phyloP scores from a whole-genome alignment of 2,888 invertebrate genomes.

The Tuta absoluta region DNA sequence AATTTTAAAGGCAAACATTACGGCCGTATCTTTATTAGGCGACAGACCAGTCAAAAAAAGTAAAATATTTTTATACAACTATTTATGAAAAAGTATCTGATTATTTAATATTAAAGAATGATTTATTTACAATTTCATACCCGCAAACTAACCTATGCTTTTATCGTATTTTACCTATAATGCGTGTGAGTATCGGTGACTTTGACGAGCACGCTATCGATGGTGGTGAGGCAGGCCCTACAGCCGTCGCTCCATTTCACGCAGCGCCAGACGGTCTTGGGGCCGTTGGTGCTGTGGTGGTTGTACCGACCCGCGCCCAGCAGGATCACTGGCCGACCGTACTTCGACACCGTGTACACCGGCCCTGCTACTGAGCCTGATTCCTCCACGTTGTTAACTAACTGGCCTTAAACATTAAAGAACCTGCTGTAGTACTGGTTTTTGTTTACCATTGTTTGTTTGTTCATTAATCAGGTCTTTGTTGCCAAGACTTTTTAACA shows the following conservation, averaged over 20 bases:
- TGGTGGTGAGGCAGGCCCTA: background rate
- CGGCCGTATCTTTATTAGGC: too few relatives aligned
- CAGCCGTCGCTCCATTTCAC: constrained; percentile 15
- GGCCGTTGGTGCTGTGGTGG: constrained; percentile 1
- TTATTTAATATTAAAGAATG: too few relatives aligned
- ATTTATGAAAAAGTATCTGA: too few relatives aligned
- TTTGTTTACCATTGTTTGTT: too few relatives aligned
- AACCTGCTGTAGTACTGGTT: too few relatives aligned
- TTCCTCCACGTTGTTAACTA: background rate
- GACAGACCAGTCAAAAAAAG: too few relatives aligned
- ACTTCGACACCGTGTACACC: constrained; percentile 17
- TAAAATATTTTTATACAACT: too few relatives aligned
- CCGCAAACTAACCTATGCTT: background rate
- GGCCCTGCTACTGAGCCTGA: background rate
- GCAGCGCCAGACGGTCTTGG: constrained; percentile 13
- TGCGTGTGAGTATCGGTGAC: background rate
- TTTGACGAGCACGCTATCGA: constrained; percentile 12
- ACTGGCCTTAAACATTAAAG: background rate
- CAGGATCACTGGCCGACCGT: constrained; percentile 13
- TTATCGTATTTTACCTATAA: background rate
- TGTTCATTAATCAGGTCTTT: too few relatives aligned
- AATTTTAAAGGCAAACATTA: too few relatives aligned
- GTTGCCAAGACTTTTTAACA: too few relatives aligned
- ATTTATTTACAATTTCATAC: background rate
- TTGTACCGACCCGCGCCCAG: constrained; percentile 7